Evolutionary conservation across 2,797 vertebrate genomes (phyloP), one percentile per base, ranked within the genome.

Genomic region (Telmatherina bonti): DNA sequence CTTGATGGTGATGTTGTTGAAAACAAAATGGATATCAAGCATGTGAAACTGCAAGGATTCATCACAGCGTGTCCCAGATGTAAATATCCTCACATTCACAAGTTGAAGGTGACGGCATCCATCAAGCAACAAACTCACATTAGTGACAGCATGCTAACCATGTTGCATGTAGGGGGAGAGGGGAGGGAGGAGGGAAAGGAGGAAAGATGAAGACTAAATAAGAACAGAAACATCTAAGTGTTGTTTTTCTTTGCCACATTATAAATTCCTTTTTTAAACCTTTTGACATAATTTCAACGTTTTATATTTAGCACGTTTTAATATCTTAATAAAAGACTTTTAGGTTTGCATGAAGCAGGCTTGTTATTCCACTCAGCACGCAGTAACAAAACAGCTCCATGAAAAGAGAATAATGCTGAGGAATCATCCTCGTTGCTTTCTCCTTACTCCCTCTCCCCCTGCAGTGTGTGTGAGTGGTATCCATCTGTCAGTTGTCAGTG

Each of bases 401-500:
- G 95, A 95, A 94, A 94, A 93, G 93, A 95, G 95, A 96, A 94
- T 94, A 92, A 96, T 95, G 94, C 93, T 84, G 93, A 94, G 90
- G 94, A 94, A 95, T 94, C 95, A 90, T 95, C 75, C 79, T 83
- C 95, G 95, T 91, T 92, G 91, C 94, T 94, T 87, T 83, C 72
- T 62, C 74, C 79, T 58, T 70, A 67, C 38, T 69, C 69, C 74
- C 76, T 72, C 67, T 84, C 84, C 93, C 94, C 94, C 91, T 88
- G 91, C 93, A 95, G 94, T 94, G 95, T 95, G 95, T 96, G 96
- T 96, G 97, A 97, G 96, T 96, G 96, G 94, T 96, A 95, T 96
- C 96, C 98, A 97, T 99, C 98, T 98, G 97, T 98, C 97, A 99
- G 95, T 96, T 97, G 97, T 97, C 98, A 99, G 89, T 95, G 96